Percentiles rank a stretch among this genome's conserved stretches.
Evolutionary conservation across 37 sponge, comb jelly and placozoan species (phyloP).

Genomic region (Cliona cf. orientalis): DNA sequence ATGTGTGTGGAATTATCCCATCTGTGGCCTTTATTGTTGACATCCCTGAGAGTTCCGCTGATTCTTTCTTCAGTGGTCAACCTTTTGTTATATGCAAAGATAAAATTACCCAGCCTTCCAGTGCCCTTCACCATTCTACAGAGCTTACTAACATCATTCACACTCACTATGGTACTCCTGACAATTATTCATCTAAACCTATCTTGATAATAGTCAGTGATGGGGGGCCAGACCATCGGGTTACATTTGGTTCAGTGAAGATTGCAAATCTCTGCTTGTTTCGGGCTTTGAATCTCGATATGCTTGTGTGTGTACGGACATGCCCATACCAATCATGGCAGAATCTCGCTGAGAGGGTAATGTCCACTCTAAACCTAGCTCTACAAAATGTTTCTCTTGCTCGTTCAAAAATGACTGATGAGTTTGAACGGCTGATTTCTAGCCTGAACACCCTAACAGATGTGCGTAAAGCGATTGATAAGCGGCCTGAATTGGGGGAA

Average conservation of each 20-base stretch:
- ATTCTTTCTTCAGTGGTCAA: constrained; percentile 32
- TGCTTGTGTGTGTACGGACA: constrained; percentile 31
- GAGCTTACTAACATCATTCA: constrained; percentile 17
- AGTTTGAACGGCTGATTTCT: background rate
- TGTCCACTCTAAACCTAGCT: constrained; percentile 29
- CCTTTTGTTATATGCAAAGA: constrained; percentile 45
- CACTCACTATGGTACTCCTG: background rate
- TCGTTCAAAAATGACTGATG: background rate
- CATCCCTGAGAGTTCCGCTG: constrained; percentile 9
- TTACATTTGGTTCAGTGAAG: constrained; percentile 38
- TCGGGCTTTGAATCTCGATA: constrained; percentile 24
- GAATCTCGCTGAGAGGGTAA: constrained; percentile 24
- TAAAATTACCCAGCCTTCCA: constrained; percentile 38
- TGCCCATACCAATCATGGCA: constrained; percentile 50
- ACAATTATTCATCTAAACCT: background rate
- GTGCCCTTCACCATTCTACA: constrained; percentile 33
- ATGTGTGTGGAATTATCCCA: constrained; percentile 36
- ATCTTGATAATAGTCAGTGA: background rate
- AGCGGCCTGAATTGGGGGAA: background rate
- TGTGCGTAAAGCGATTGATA: background rate
- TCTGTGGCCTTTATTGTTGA: constrained; percentile 27
- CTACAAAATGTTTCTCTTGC: constrained; percentile 35
- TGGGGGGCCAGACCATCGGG: constrained; percentile 23
- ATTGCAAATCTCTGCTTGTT: constrained; percentile 11
- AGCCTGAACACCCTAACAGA: background rate